A percentile compares a stretch with the other conserved stretches of the same genome.
phyloP scores from a whole-genome alignment of 2,113 vertebrate species.

The Murina feae region DNA sequence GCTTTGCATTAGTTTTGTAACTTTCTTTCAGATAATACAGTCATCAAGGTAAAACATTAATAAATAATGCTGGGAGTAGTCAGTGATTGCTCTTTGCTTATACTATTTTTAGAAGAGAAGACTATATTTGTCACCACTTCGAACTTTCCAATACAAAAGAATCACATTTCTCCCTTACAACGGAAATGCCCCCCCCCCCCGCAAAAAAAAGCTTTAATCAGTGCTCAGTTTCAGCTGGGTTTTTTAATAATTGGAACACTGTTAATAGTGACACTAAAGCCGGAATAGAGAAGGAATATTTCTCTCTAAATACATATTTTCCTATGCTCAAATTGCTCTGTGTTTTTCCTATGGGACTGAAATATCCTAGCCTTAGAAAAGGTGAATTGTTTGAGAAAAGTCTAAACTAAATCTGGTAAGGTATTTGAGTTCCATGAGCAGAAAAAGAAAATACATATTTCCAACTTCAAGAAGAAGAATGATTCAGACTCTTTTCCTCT shows the following conservation, averaged over 20 bases:
- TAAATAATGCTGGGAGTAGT: conserved; percentile 17
- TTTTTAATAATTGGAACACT: neutral
- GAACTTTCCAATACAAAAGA: conserved; percentile 24
- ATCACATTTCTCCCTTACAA: neutral
- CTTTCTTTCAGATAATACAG: conserved; percentile 21
- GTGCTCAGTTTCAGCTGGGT: neutral
- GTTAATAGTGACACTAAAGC: neutral
- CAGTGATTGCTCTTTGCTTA: conserved; percentile 4
- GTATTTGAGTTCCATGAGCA: conserved; percentile 33
- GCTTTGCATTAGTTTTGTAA: conserved; percentile 16
- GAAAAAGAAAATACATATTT: conserved; percentile 57
- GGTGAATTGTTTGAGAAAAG: conserved; percentile 47
- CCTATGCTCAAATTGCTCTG: neutral
- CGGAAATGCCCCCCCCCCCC: neutral
- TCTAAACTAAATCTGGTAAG: conserved; percentile 45
- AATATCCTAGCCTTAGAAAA: neutral
- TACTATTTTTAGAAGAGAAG: neutral
- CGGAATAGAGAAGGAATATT: neutral
- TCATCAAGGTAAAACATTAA: conserved; percentile 27
- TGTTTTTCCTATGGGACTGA: conserved; percentile 26
- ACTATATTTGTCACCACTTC: neutral
- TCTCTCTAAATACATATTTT: conserved; percentile 32
- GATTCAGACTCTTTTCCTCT: conserved; percentile 17
- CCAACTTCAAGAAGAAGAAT: conserved; percentile 47
- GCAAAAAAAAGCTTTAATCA: conserved; percentile 45